Base-by-base conservation (phyloP, 2,888 invertebrate species). In the Glaucopsyche alexis region DNA sequence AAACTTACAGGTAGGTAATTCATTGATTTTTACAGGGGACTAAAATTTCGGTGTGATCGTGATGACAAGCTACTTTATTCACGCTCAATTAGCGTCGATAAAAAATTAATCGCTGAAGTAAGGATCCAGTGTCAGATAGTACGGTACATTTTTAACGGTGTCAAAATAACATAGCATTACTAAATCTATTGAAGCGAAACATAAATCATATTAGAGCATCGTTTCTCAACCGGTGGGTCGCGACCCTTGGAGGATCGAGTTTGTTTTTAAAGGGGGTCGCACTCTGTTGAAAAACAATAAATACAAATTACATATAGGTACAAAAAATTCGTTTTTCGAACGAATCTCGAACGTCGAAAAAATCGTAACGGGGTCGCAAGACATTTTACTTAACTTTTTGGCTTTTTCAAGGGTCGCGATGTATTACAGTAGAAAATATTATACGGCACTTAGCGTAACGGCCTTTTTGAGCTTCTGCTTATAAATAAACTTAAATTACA, bases 61-160 rank as follows among this genome's bases (percentile, higher is more conserved):
- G 16, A 66, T 66, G 11, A 66, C 9, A 7, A 13, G 14, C 40
- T 1, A 45, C 47, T 47, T 69, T 69, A 47, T 16, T 69, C 47
- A 69, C 47, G 29, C 11, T 49, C 49, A 69, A 69, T 69, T 69
- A 69, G 69, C 14, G 19, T 29, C 13, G 49, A 69, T 69, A 69
- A 69, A 29, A 49, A 69, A 47, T 29, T 67, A 47, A 47, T 49
- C 49, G 8, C 4, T 47, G 8, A 14, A 38, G 47, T 29, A 49
- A 69, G 69, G 69, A 69, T 49, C 14, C 29, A 47, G 69, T 69
- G 29, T 19, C 19, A 13, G 19, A 49, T 69, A 69, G 19, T 69
- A 69, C 69, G 69, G 69, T 69, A 69, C 9, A 69, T 69, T 69
- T 69, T 69, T 69, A 49, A 69, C 49, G 69, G 49, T 49, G 49